phyloP scores from a whole-genome alignment of 2,888 invertebrate genomes.

The Xestobium rufovillosum region DNA sequence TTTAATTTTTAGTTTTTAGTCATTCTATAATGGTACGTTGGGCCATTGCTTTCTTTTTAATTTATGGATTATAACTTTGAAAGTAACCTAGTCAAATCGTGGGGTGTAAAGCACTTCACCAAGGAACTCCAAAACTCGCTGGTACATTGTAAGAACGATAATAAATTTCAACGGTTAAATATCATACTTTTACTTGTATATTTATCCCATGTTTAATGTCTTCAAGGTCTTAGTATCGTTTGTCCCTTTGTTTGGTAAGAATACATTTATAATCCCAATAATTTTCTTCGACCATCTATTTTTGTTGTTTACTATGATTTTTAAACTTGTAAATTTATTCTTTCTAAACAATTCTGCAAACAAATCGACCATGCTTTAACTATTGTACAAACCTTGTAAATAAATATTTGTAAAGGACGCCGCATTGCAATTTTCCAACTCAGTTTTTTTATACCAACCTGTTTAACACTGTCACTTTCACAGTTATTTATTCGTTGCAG shows the following conservation, averaged over 20 bases:
- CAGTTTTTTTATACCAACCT: no score
- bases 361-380: constrained; percentile 18
- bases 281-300: constrained; percentile 1
- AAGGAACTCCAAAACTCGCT: constrained; percentile 73
- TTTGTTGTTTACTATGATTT: constrained; percentile 6
- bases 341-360: constrained; percentile 21
- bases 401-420: constrained; percentile 25
- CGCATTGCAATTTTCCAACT: no score
- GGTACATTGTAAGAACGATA: constrained; percentile 64
- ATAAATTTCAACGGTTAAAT: constrained; percentile 30
- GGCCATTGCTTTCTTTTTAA: constrained; percentile 32
- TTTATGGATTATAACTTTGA: constrained; percentile 42
- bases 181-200: constrained; percentile 33
- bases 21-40: constrained; percentile 28
- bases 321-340: constrained; percentile 13
- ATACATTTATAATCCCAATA: constrained; percentile 17
- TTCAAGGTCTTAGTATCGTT: constrained; percentile 18
- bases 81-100: constrained; percentile 44
- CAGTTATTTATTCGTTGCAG: no score
- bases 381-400: constrained; percentile 28
- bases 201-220: constrained; percentile 29
- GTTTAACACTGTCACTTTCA: no score
- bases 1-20: constrained; percentile 22
- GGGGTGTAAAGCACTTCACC: constrained; percentile 42
- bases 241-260: constrained; percentile 27